Base-by-base conservation (phyloP, 2,113 vertebrate species). In the Aegithalos caudatus region DNA sequence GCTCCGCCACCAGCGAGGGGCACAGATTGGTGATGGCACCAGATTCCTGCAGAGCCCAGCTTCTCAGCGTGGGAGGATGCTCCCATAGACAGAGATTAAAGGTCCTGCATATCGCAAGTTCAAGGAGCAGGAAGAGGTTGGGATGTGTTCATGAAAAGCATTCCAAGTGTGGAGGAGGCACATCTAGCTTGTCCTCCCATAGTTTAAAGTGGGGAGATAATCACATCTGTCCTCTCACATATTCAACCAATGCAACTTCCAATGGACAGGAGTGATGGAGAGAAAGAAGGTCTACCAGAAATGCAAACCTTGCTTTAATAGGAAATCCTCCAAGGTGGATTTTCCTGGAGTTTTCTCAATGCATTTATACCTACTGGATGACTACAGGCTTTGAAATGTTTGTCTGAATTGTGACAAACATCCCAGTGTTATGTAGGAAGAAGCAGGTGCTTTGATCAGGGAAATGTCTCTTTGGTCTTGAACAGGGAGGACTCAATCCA, bases 401-500 rank as follows among this genome's bases (percentile, higher is more conserved):
- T 80, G 45, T 76, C 54, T 94, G 58, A 57, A 45, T 66, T 57
- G 74, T 86, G 45, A 84, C 88, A 86, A 90, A 81, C 74, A 61
- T 81, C 67, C 81, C 23, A 40, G 73, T 31, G n/a, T 76, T 27
- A 9, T 18, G n/a, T 15, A 82, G 78, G 74, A 90, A 56, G 40
- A 28, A 61, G 38, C 37, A 60, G 44, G 57, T 66, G 56, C 86
- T 96, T 88, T 94, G 88, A 88, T 94, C 72, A 78, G 56, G 14
- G 27, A 78, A 54, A 79, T 31, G 35, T 56, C 56, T 92, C 56
- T 88, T 83, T 94, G 67, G 80, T 93, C 79, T 88, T 54, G 19
- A 70, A 42, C 57, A 65, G 54, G 45, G 33, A 22, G 35, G 33
- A 42, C 92, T 91, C 60, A 37, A 37, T 70, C 42, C 1, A 1